Evolutionary conservation across 2,113 vertebrate species (phyloP), one percentile per base, ranked within the genome.

Genomic region (Pteruthius melanotis): DNA sequence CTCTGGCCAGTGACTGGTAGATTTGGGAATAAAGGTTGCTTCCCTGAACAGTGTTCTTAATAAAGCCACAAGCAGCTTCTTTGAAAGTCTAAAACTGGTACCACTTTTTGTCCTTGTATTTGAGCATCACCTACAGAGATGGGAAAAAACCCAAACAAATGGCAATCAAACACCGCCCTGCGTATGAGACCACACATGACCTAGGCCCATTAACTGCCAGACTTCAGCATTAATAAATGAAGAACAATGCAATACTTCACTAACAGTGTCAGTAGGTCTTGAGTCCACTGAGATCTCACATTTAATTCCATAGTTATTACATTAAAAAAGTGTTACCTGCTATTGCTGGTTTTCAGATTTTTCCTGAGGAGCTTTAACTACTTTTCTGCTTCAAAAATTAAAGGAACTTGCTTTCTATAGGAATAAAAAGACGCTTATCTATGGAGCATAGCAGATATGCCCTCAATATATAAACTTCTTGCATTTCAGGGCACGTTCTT

Each of bases 101-200:
- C 99, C 99, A 99, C 97, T 99, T 99, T 98, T 99, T 99, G 97
- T 99, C 99, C 97, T 99, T 99, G 96, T 99, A 99, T 98, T 99
- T 99, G 94, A 99, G 97, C 99, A 99, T 99, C 97, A 99, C 96
- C 99, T 99, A 96, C 45, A 97, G 98, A 94, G 88, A 96, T 2
- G 22, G 76, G 65, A 30, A 68, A 87, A 91, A 89, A 89, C 9
- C 16, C 21, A 90, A 85, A 78, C 15, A 94, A 68, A 64, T 0
- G 2, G 47, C 14, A 89, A 24, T 70, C 45, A 90, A 82, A 3
- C 44, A 66, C 26, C 3, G 19, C 19, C 49, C 72, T 75, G 40
- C 42, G 17, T 31, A 5, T 0, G 19, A 44, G 17, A 24, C 27
- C 35, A 65, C 54, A 17, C 18, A 1, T 15, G 30, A 49, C 82